These are phyloP conservation scores for Lasioglossum baleicum DNA, from an alignment of 1,140 invertebrate species.

Conservation along the genomic window DNA sequence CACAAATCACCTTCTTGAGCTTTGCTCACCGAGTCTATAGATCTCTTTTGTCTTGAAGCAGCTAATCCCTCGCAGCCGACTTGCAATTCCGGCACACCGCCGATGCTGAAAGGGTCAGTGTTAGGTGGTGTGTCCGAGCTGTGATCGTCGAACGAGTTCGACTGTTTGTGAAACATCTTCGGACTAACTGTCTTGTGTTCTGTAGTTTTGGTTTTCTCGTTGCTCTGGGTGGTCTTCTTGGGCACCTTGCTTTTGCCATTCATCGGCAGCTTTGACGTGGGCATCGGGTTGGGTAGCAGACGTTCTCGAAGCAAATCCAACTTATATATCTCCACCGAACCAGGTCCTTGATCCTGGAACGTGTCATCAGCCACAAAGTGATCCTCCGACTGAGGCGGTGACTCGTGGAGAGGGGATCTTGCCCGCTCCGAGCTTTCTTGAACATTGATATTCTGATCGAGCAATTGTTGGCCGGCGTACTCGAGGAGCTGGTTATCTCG, in stretches of 20 bases:
- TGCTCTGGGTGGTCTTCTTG: conserved; percentile 47
- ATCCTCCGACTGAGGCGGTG: conserved; percentile 37
- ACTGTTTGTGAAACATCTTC: conserved; percentile 37
- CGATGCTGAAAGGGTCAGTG: conserved; percentile 46
- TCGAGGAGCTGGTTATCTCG: conserved; percentile 21
- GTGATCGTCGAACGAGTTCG: conserved; percentile 55
- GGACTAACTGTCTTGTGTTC: conserved; percentile 24
- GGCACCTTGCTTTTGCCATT: conserved; percentile 58
- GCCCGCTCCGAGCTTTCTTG: neutral
- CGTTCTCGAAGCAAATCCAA: conserved; percentile 61
- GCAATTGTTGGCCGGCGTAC: conserved; percentile 22
- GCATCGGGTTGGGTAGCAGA: conserved; percentile 26
- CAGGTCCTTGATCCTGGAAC: conserved; percentile 66
- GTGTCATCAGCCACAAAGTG: conserved; percentile 58
- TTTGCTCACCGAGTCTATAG: conserved; percentile 26
- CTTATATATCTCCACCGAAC: conserved; percentile 68
- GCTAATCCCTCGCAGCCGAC: conserved; percentile 69
- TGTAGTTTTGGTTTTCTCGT: conserved; percentile 31
- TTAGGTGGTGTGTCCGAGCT: conserved; percentile 29
- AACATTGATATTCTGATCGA: conserved; percentile 26
- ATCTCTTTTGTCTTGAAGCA: conserved; percentile 47
- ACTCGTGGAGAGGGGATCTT: conserved; percentile 33
- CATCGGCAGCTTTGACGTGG: neutral
- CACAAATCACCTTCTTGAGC: conserved; percentile 17
- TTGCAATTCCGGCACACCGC: conserved; percentile 71